Percentiles rank a stretch among this genome's conserved stretches.
phyloP scores from a whole-genome alignment of 2,797 vertebrate genomes.

The Psittacula echo region DNA sequence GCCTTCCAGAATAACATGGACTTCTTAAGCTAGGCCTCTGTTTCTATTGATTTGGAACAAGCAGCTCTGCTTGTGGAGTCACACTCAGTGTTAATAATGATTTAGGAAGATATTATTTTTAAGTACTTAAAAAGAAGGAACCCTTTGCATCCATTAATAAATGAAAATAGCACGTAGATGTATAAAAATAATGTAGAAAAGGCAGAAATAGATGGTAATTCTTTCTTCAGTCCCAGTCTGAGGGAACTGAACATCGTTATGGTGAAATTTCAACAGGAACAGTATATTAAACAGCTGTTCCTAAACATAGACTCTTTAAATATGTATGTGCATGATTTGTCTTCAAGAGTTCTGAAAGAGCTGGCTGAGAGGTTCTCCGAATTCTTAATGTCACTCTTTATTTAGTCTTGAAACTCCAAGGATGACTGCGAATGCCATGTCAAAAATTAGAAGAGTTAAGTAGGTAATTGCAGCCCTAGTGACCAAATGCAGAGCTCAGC shows the following conservation, averaged over 20 bases:
- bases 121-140: neutral
- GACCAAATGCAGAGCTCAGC: neutral
- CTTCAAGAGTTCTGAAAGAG: slow-evolving; percentile 6
- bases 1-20: neutral
- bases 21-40: neutral
- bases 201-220: neutral
- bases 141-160: neutral
- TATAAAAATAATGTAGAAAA: slow-evolving; percentile 21
- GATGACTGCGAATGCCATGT: neutral
- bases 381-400: slow-evolving; percentile 12
- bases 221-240: neutral
- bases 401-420: slow-evolving; percentile 2
- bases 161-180: neutral
- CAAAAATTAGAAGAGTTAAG: neutral
- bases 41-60: neutral
- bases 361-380: slow-evolving; percentile 9
- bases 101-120: neutral
- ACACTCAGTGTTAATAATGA: neutral
- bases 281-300: slow-evolving; percentile 42
- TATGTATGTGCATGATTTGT: neutral
- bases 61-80: neutral
- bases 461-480: neutral
- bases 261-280: slow-evolving; percentile 12
- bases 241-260: neutral
- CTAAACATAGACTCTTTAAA: slow-evolving; percentile 29